Evolutionary conservation across 2,888 invertebrate genomes (phyloP).

Genomic region (Drosophila koepferae): DNA sequence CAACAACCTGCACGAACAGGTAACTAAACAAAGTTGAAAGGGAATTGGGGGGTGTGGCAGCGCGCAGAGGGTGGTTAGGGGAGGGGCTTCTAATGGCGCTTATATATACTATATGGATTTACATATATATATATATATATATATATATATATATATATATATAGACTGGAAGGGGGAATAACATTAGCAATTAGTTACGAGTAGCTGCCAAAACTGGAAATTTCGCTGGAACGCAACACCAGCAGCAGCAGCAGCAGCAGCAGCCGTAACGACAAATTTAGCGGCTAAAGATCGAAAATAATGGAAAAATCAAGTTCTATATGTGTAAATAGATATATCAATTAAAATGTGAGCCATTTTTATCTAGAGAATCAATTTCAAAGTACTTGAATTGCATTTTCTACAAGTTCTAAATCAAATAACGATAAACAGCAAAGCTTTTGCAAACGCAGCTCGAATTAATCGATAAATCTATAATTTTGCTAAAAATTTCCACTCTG

Average conservation of each 20-base stretch:
- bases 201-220: slow-evolving; percentile 44
- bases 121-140: slow-evolving; percentile 2
- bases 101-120: slow-evolving; percentile 22
- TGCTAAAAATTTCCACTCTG: slow-evolving; percentile 3
- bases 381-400: background rate
- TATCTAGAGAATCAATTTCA: background rate
- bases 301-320: slow-evolving; percentile 5
- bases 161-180: slow-evolving; percentile 52
- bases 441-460: background rate
- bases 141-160: slow-evolving; percentile 9
- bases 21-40: slow-evolving; percentile 40
- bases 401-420: no score
- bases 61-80: background rate
- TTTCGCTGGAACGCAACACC: slow-evolving; percentile 10
- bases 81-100: slow-evolving; percentile 2
- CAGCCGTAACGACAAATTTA: slow-evolving; percentile 1
- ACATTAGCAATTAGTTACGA: slow-evolving; percentile 70
- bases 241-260: background rate
- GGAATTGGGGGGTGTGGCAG: slow-evolving; percentile 3
- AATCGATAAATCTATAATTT: slow-evolving; percentile 9
- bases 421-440: background rate
- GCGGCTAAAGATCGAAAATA: slow-evolving; percentile 24
- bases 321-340: background rate
- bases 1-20: slow-evolving; percentile 55
- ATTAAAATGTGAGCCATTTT: background rate